Evolutionary conservation across 2,113 vertebrate species (phyloP).

Genomic region (Glaucomys volans): DNA sequence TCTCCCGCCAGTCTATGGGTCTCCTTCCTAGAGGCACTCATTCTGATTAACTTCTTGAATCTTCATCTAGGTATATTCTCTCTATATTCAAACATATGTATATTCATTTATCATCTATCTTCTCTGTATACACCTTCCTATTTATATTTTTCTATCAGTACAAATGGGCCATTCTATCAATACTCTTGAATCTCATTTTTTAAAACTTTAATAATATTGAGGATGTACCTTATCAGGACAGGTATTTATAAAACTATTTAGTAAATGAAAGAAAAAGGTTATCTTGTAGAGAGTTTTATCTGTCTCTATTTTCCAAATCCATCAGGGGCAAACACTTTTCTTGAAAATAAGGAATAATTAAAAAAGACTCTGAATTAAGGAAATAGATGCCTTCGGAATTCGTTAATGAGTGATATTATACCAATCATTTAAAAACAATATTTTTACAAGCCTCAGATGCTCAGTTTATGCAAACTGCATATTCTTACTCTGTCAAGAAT

Average conservation of each 20-base stretch:
- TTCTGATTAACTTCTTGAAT: neutral
- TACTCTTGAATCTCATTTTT: neutral
- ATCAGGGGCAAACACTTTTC: neutral
- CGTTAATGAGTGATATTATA: neutral
- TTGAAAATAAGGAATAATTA: neutral
- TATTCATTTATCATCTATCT: neutral
- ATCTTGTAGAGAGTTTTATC: neutral
- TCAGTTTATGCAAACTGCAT: neutral
- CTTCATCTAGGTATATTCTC: neutral
- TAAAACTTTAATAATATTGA: neutral
- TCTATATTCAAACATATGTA: neutral
- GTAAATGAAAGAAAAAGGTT: slow-evolving; percentile 5
- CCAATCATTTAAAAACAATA: neutral
- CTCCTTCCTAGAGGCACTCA: neutral
- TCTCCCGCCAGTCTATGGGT: neutral
- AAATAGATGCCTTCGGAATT: neutral
- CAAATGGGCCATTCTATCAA: no score
- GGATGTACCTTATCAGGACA: neutral
- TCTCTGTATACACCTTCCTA: neutral
- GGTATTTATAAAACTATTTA: neutral
- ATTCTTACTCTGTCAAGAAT: neutral
- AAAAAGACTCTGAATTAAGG: neutral
- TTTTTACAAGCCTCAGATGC: neutral
- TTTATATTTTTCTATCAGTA: neutral
- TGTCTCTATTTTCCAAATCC: neutral